phyloP scores from a whole-genome alignment of 2,888 invertebrate species.

The Galerucella nymphaeae region DNA sequence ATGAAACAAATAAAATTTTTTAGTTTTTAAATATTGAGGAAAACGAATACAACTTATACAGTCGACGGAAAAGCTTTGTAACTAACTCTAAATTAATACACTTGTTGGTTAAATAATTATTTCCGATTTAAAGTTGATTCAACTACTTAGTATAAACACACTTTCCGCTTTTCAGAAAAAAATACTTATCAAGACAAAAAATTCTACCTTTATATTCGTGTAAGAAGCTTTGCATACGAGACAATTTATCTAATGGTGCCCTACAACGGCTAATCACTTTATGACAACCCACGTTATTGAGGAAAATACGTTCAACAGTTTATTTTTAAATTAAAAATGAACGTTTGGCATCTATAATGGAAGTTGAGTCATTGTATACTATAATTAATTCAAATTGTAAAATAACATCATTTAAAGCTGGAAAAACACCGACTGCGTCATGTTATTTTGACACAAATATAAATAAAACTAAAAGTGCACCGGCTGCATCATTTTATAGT shows the following conservation, averaged over 20 bases:
- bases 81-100: too few species aligned
- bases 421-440: too few species aligned
- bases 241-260: background rate
- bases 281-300: background rate
- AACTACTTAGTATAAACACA: background rate
- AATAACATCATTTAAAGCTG: background rate
- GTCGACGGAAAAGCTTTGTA: too few species aligned
- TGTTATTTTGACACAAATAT: too few species aligned
- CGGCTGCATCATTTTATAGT: too few species aligned
- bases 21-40: too few species aligned
- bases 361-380: background rate
- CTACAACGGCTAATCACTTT: conserved; percentile 14
- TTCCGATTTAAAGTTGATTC: background rate
- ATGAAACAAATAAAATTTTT: too few species aligned
- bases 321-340: background rate
- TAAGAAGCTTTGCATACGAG: background rate
- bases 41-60: too few species aligned
- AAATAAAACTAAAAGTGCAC: too few species aligned
- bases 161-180: background rate
- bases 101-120: too few species aligned
- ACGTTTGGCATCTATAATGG: conserved; percentile 6
- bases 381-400: background rate
- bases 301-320: background rate
- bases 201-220: conserved; percentile 1
- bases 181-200: background rate